These are phyloP conservation scores for Synergus umbraculus DNA, from an alignment of 2,888 invertebrate genomes.

Conservation along the genomic window DNA sequence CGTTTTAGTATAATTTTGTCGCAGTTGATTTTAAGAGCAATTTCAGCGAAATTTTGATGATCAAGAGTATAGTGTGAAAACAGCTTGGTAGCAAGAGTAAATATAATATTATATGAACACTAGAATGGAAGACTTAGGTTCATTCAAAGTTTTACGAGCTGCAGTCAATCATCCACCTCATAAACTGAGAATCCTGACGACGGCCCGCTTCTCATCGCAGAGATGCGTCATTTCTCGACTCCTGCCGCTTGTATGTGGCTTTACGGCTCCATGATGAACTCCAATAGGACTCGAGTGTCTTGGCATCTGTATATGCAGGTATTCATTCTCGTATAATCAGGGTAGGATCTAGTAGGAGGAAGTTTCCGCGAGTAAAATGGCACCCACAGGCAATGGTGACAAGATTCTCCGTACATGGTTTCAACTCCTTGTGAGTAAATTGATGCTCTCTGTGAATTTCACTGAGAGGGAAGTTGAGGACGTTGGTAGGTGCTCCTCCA, in stretches of 20 bases:
- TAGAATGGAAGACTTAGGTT: constrained; percentile 11
- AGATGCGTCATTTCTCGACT: constrained; percentile 27
- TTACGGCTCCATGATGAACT: constrained; percentile 36
- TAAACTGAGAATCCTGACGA: constrained; percentile 32
- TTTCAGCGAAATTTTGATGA: neutral
- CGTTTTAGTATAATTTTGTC: neutral
- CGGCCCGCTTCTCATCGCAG: neutral
- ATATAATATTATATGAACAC: constrained; percentile 1
- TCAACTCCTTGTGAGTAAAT: constrained; percentile 36
- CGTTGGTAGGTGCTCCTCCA: constrained; percentile 9
- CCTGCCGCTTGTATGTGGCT: constrained; percentile 10
- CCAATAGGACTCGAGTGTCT: constrained; percentile 21
- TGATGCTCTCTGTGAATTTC: constrained; percentile 47
- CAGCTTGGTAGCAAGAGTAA: constrained; percentile 2
- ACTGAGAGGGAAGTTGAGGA: constrained; percentile 25
- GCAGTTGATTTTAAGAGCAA: neutral
- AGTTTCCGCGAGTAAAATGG: constrained; percentile 10
- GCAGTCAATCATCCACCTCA: constrained; percentile 25
- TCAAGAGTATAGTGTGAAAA: neutral
- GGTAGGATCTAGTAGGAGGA: neutral
- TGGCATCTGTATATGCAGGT: neutral
- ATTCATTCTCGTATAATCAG: constrained; percentile 8
- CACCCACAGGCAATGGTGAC: constrained; percentile 19
- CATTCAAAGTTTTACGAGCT: constrained; percentile 29
- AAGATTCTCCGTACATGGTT: constrained; percentile 30